These are phyloP conservation scores for Ganaspis sp. DNA, from an alignment of 1,140 invertebrate genomes.

Conservation along the genomic window DNA sequence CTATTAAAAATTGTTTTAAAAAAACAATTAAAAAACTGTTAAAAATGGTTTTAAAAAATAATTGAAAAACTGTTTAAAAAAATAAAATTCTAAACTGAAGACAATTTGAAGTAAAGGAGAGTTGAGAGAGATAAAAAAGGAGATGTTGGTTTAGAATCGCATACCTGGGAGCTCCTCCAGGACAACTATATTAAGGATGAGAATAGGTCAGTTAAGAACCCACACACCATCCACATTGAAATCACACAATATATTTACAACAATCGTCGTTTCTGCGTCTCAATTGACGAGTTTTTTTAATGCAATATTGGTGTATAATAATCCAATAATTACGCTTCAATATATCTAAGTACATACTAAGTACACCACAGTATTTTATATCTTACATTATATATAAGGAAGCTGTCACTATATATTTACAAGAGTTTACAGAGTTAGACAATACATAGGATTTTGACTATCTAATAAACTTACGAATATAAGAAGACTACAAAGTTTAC, in stretches of 20 bases:
- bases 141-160: constrained; percentile 43
- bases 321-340: neutral
- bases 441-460: neutral
- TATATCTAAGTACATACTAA: constrained; percentile 8
- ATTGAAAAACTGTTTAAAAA: neutral
- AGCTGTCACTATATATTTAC: constrained; percentile 9
- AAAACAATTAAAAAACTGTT: constrained; percentile 28
- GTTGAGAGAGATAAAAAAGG: constrained; percentile 32
- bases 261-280: constrained; percentile 47
- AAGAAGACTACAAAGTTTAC: constrained; percentile 14
- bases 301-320: constrained; percentile 14
- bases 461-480: neutral
- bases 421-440: neutral
- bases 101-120: neutral
- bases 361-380: neutral
- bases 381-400: constrained; percentile 16
- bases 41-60: no score
- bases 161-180: constrained; percentile 79
- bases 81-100: no score
- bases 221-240: constrained; percentile 71
- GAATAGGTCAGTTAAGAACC: constrained; percentile 66
- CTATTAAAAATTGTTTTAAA: constrained; percentile 11
- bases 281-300: neutral
- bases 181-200: constrained; percentile 74
- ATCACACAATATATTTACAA: constrained; percentile 74